These are phyloP conservation scores for Scarus forsteni DNA, from an alignment of 2,797 vertebrate genomes.

Conservation along the genomic window DNA sequence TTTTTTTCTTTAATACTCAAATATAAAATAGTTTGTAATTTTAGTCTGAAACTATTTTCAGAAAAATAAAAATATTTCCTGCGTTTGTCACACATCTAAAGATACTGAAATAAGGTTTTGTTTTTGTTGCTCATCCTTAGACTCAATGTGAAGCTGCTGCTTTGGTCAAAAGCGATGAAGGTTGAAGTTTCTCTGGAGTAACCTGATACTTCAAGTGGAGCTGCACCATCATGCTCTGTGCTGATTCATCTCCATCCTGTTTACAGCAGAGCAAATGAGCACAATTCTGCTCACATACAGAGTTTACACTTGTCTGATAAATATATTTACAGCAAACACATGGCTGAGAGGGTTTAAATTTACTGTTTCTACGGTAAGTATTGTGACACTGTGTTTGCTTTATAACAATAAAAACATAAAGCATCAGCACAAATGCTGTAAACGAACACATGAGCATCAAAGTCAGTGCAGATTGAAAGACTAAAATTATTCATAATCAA, in stretches of 20 bases:
- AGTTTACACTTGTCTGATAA: slow-evolving; percentile 2
- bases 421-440: slow-evolving; percentile 13
- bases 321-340: slow-evolving; percentile 8
- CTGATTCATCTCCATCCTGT: slow-evolving; percentile 46
- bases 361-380: background rate
- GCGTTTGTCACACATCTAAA: no score
- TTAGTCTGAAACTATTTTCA: no score
- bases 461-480: slow-evolving; percentile 52
- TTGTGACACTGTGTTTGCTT: background rate
- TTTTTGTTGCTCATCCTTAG: no score
- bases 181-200: slow-evolving; percentile 23
- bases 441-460: slow-evolving; percentile 39
- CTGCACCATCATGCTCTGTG: slow-evolving; percentile 28
- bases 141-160: slow-evolving; percentile 1
- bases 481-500: slow-evolving; percentile 22
- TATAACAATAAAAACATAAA: background rate
- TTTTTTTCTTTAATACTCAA: no score
- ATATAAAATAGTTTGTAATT: no score
- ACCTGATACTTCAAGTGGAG: slow-evolving; percentile 56
- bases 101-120: no score
- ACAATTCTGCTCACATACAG: background rate
- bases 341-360: background rate
- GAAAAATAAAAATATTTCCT: no score
- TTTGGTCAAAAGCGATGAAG: slow-evolving; percentile 4
- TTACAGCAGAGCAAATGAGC: slow-evolving; percentile 11